Conservation (phyloP, 2,113 vertebrate genomes). For the Corydoras maculifer region DNA sequence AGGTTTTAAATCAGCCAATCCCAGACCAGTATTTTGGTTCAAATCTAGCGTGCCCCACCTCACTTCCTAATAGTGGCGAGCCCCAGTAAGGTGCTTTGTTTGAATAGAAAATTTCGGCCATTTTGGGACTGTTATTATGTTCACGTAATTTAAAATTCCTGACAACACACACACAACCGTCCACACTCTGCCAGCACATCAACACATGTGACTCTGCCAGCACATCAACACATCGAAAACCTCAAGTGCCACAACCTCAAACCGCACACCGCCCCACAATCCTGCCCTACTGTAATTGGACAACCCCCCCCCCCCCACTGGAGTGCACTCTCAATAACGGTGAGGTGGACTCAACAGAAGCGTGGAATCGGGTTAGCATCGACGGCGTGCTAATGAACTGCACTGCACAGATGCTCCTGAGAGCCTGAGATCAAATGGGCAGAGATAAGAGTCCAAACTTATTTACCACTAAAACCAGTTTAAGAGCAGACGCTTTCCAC, state of each 20-base stretch:
- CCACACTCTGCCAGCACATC: background rate
- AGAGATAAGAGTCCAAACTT: slow-evolving; percentile 33
- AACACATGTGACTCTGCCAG: background rate
- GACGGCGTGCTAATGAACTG: slow-evolving; percentile 28
- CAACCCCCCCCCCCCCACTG: slow-evolving; percentile 3
- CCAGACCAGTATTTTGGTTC: too few species aligned
- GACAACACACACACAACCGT: slow-evolving; percentile 13
- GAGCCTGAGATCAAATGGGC: slow-evolving; percentile 27
- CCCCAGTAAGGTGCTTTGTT: too few species aligned
- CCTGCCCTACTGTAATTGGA: slow-evolving; percentile 19
- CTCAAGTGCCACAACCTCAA: background rate
- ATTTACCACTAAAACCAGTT: slow-evolving; percentile 40
- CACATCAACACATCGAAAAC: background rate
- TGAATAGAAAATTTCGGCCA: too few species aligned
- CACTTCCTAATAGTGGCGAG: too few species aligned
- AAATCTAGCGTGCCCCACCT: too few species aligned
- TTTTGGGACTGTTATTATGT: too few species aligned
- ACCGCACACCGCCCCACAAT: background rate
- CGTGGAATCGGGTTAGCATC: slow-evolving; percentile 28
- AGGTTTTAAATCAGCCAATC: too few species aligned
- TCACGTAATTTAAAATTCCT: too few species aligned
- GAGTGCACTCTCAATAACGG: slow-evolving; percentile 27
- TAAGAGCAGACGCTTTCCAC: slow-evolving; percentile 11
- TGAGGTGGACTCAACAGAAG: slow-evolving; percentile 17
- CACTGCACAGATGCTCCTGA: slow-evolving; percentile 34